Evolutionary conservation across 2,888 invertebrate genomes (phyloP).

Genomic region (Hoplodrina blanda): DNA sequence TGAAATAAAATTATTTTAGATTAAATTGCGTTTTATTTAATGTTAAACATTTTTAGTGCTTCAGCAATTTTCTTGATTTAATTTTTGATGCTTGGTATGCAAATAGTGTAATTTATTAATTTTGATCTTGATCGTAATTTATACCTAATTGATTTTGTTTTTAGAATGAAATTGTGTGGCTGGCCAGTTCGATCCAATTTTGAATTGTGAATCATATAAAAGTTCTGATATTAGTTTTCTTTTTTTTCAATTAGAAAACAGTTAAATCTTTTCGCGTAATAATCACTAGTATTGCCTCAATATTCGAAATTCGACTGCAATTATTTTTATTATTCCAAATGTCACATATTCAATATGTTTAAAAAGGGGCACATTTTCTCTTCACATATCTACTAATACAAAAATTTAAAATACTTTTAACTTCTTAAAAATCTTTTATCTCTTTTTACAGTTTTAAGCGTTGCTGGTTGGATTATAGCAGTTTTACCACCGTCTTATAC

Average conservation of each 20-base stretch:
- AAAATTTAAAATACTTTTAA: too few species aligned
- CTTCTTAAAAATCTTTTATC: too few species aligned
- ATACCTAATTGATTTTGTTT: neutral
- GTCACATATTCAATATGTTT: too few species aligned
- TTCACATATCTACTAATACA: too few species aligned
- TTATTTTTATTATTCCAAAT: too few species aligned
- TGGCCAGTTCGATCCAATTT: conserved; percentile 1
- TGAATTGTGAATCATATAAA: neutral
- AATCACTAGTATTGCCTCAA: too few species aligned
- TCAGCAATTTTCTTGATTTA: neutral
- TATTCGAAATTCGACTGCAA: too few species aligned
- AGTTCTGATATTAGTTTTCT: too few species aligned
- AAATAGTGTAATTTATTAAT: conserved; percentile 6
- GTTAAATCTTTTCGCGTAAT: too few species aligned
- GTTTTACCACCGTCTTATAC: neutral
- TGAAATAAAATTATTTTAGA: conserved; percentile 4
- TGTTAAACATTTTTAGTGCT: neutral
- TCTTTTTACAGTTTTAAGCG: neutral
- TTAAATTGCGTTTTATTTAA: conserved; percentile 10
- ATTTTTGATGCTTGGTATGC: neutral
- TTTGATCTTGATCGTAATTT: neutral
- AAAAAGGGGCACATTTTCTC: too few species aligned
- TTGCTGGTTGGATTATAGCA: neutral
- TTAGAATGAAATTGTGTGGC: neutral
- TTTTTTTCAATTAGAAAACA: too few species aligned